Evolutionary conservation across 2,113 vertebrate genomes (phyloP).

Genomic region (Cettia cetti): DNA sequence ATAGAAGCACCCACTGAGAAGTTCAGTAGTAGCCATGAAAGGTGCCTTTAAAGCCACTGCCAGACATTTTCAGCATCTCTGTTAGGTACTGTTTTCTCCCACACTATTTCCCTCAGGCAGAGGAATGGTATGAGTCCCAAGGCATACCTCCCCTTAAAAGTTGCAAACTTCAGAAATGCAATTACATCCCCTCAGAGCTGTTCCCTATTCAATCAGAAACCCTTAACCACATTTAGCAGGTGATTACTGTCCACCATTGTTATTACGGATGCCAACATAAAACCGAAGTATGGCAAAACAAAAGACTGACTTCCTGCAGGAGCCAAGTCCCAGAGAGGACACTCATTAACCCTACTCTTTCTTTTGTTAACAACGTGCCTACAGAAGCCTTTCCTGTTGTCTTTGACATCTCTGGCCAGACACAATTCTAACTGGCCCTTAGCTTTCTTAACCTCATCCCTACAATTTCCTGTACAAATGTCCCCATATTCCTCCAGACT

Average conservation of each 20-base stretch:
- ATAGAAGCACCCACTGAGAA: not conserved
- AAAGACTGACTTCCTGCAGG: not conserved
- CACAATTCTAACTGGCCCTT: not conserved
- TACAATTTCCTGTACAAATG: not conserved
- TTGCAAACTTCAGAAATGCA: not conserved
- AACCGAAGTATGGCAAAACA: not conserved
- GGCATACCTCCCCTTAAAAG: not conserved
- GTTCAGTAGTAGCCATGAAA: not conserved
- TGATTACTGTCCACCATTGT: not conserved
- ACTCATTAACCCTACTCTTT: not conserved
- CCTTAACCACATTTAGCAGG: not conserved
- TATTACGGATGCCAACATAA: not conserved
- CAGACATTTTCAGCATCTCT: not conserved
- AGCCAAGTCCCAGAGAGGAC: not conserved
- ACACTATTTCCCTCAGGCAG: not conserved
- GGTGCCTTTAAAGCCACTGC: not conserved
- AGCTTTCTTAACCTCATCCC: not conserved
- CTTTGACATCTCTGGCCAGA: not conserved
- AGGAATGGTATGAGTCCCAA: not conserved
- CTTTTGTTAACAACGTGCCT: not conserved
- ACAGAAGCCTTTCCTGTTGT: not conserved
- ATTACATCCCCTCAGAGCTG: not conserved
- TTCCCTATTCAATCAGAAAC: not conserved
- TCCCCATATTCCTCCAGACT: not conserved
- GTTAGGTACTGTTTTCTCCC: not conserved